Conservation (phyloP, 2,113 vertebrate species). For the Alligator mississippiensis region DNA sequence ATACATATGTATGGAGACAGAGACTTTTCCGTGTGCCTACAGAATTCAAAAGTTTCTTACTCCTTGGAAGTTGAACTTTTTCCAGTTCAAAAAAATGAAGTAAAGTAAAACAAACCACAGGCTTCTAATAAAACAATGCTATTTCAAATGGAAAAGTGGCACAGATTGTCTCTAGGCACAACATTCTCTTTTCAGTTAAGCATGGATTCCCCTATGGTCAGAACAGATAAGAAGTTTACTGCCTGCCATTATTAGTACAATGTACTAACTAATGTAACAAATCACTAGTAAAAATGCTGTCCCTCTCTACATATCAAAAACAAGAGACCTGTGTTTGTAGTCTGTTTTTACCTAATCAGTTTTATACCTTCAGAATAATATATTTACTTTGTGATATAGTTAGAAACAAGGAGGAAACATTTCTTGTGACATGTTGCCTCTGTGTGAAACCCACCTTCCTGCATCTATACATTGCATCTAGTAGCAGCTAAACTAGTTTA, state of each 20-base stretch:
- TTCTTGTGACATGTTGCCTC: fast-evolving
- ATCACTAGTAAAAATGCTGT: background rate
- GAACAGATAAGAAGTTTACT: background rate
- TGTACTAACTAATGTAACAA: background rate
- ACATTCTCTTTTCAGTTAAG: background rate
- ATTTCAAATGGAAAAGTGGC: background rate
- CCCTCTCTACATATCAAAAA: background rate
- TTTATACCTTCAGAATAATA: conserved; percentile 34
- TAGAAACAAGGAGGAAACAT: background rate
- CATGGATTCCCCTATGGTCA: background rate
- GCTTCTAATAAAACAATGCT: background rate
- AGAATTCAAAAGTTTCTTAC: background rate
- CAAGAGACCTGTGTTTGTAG: background rate
- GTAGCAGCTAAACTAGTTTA: conserved; percentile 66
- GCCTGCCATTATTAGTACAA: background rate
- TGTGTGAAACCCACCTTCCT: background rate
- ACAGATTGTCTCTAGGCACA: background rate
- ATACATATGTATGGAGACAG: too few relatives aligned
- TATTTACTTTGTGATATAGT: background rate
- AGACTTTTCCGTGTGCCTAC: background rate
- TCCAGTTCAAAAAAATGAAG: conserved; percentile 1
- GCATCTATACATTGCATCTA: conserved; percentile 41
- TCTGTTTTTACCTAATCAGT: background rate
- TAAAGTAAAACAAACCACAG: background rate
- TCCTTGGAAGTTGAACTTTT: background rate